Evolutionary conservation across 2,888 invertebrate species (phyloP).

Genomic region (Drosophila gaucha): DNA sequence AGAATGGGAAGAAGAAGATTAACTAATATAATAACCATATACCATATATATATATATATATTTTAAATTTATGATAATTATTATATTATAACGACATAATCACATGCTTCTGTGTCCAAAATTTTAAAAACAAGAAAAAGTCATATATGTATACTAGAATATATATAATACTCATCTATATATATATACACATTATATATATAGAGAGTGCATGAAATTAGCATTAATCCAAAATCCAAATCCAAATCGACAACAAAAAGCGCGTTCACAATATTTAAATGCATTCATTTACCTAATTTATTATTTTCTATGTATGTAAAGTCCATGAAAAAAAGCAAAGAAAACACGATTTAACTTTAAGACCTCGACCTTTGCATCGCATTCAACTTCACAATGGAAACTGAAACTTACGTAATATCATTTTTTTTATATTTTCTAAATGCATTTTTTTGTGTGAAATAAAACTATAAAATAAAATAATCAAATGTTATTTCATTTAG

Average conservation of each 20-base stretch:
- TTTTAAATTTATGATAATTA: slow-evolving; percentile 33
- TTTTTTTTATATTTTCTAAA: background rate
- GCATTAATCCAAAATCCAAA: slow-evolving; percentile 17
- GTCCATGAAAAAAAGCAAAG: slow-evolving; percentile 7
- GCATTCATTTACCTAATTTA: slow-evolving; percentile 24
- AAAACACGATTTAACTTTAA: slow-evolving; percentile 8
- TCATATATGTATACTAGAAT: slow-evolving; percentile 48
- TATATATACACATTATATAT: slow-evolving; percentile 10
- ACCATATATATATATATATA: slow-evolving; percentile 24
- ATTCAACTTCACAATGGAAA: slow-evolving; percentile 1
- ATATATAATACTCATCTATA: slow-evolving; percentile 24
- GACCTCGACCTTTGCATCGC: slow-evolving; percentile 1
- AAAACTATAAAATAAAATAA: background rate
- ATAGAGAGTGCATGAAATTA: slow-evolving; percentile 12
- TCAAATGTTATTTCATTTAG: too few relatives aligned
- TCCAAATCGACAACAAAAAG: slow-evolving; percentile 6
- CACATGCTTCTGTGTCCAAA: slow-evolving; percentile 55
- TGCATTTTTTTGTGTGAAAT: slow-evolving; percentile 11
- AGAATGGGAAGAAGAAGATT: background rate
- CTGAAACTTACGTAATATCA: slow-evolving; percentile 7
- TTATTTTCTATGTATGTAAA: slow-evolving; percentile 10
- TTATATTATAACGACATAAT: slow-evolving; percentile 41
- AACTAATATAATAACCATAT: slow-evolving; percentile 28
- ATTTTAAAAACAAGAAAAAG: slow-evolving; percentile 49
- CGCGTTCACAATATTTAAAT: slow-evolving; percentile 14